These are phyloP conservation scores for Trachelus iudaicus DNA, from an alignment of 2,888 invertebrate species.

Conservation along the genomic window DNA sequence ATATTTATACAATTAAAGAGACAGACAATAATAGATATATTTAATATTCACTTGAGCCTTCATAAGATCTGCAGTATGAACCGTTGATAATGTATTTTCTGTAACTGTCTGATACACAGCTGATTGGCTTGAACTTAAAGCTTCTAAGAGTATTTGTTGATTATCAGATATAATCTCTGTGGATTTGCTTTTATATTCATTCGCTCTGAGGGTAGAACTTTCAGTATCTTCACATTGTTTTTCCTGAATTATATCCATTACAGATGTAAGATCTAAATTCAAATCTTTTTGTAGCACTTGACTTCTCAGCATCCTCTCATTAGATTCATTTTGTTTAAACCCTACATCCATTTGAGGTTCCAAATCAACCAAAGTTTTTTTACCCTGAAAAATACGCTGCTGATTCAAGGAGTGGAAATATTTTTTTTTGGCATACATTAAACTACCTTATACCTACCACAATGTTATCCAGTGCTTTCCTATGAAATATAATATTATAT, in stretches of 20 bases:
- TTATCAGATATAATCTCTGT: constrained; percentile 12
- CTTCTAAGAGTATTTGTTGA: constrained; percentile 61
- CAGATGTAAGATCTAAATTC: constrained; percentile 45
- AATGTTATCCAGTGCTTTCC: constrained; percentile 49
- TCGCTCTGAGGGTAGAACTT: background rate
- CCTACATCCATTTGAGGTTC: background rate
- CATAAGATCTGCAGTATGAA: constrained; percentile 67
- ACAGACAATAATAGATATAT: constrained; percentile 3
- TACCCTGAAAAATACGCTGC: background rate
- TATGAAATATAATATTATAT: constrained; percentile 66
- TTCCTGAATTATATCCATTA: constrained; percentile 43
- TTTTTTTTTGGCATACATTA: background rate
- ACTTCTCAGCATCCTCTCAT: constrained; percentile 41
- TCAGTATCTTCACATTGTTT: constrained; percentile 25
- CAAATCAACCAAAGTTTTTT: background rate
- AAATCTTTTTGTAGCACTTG: constrained; percentile 31
- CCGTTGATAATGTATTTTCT: constrained; percentile 54
- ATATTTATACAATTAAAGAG: constrained; percentile 8
- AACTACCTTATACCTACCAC: constrained; percentile 61
- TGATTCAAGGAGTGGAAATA: background rate
- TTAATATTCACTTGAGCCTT: constrained; percentile 69
- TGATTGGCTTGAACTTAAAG: constrained; percentile 71
- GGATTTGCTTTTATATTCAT: background rate
- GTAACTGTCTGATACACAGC: constrained; percentile 76
- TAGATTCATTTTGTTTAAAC: constrained; percentile 10